Evolutionary conservation across 2,888 invertebrate genomes (phyloP).

Genomic region (Pristionchus arcanus): DNA sequence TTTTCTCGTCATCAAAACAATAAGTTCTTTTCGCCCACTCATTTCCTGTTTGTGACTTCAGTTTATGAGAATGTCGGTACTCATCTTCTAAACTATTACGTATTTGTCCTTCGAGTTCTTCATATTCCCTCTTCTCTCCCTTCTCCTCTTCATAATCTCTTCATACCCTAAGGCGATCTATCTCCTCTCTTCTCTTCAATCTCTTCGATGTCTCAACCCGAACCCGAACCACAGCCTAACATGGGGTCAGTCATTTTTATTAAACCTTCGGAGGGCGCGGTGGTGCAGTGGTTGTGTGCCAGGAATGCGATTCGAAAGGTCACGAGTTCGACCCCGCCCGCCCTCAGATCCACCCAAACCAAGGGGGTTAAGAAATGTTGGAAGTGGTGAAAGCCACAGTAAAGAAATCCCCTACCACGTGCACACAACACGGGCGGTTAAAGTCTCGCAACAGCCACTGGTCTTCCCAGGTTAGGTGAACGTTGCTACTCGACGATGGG

Average conservation of each 20-base stretch:
- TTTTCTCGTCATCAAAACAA: conserved; percentile 7
- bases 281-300: too few species aligned
- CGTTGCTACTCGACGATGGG: too few species aligned
- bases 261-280: too few species aligned
- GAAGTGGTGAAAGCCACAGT: too few species aligned
- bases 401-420: too few species aligned
- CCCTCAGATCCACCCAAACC: too few species aligned
- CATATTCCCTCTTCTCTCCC: not conserved
- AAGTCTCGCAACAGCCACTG: too few species aligned
- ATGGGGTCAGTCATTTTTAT: not conserved
- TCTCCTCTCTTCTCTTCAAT: conserved; percentile 1
- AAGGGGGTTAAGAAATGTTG: too few species aligned
- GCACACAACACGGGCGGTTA: too few species aligned
- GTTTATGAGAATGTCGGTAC: not conserved
- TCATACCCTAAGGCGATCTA: not conserved
- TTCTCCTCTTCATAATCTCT: conserved; percentile 27
- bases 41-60: not conserved
- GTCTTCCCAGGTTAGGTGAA: too few species aligned
- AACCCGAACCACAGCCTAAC: conserved; percentile 21
- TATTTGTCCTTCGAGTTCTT: not conserved
- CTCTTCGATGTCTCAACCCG: conserved; percentile 29
- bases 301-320: too few species aligned
- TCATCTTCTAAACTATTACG: not conserved
- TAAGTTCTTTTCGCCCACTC: not conserved
- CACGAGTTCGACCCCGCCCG: too few species aligned